Base-by-base conservation (phyloP, 2,888 invertebrate species). In the Eilema caniola region DNA sequence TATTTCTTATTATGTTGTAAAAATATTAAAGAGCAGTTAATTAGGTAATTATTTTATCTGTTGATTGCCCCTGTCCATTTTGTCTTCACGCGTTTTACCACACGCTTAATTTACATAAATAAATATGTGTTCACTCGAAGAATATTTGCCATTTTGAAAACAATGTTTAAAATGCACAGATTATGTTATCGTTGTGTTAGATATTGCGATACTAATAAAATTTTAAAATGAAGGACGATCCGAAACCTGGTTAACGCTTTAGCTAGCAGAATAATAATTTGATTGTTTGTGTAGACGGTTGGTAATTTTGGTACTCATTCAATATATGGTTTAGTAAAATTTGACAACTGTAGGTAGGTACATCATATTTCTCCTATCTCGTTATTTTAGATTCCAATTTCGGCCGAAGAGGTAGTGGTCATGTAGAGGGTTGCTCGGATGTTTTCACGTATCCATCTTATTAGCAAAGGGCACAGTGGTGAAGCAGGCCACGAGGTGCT, bases 21-120 rank as follows among this genome's bases (percentile, higher is more conserved):
- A 47, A 47, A 16, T 41, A 41, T 16, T 41, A 41, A 3, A 7
- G 20, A 20, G 20, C 20, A 47, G 20, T 7, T 47, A 47, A 20
- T 41, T 41, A 4, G 16, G 16, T 28, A 4, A 28, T 8, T 33
- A 8, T 8, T 33, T 1, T 14, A 47, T 47, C 20, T 47, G 0
- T 20, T 20, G 5, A 47, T 47, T 47, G 41, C 47, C 47, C 11
- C 47, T 47, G 20, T 47, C 31, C 4, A 16, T 41, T 16, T 16
- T 14, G 41, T 47, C 10, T 25, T 53, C 2, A 28, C 14, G 37
- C 37, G 24, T 24, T 62, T 62, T 24, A 24, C 14, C 47, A 47
- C 47, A 65, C 14, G 65, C 56, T 33, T 65, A 56, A 56, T 23
- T 65, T 56, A 65, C 8, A 57, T 12, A 23, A 31, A 53, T 65